Conservation (phyloP, 2,888 invertebrate genomes). For the Actias luna region DNA sequence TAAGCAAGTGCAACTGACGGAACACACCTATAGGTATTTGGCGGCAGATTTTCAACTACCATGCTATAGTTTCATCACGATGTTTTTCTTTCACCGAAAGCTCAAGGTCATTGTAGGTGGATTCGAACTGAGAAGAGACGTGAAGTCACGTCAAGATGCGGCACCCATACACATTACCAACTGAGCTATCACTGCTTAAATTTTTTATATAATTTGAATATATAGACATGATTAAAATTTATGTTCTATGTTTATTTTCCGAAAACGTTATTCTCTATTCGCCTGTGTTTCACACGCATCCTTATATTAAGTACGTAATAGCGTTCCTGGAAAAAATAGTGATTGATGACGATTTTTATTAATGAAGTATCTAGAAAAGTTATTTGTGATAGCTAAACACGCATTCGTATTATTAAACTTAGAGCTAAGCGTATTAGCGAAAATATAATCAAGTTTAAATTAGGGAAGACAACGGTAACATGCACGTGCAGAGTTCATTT, state of each 20-base stretch:
- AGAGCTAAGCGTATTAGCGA: not conserved
- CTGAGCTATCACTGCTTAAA: no score
- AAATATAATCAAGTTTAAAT: not conserved
- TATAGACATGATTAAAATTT: not conserved
- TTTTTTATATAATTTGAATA: not conserved
- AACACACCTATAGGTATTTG: no score
- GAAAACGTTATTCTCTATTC: slow-evolving; percentile 13
- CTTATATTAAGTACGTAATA: slow-evolving; percentile 30
- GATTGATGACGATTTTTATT: slow-evolving; percentile 36
- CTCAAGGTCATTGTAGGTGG: no score
- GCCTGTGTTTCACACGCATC: slow-evolving; percentile 15
- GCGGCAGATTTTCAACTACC: no score
- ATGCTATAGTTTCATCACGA: no score
- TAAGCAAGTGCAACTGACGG: no score
- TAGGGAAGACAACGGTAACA: not conserved
- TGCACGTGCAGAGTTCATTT: no score
- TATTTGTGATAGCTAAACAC: slow-evolving; percentile 16
- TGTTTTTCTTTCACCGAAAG: no score
- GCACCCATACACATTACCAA: no score
- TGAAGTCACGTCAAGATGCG: no score
- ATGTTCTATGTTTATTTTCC: not conserved
- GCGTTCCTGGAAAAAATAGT: slow-evolving; percentile 30
- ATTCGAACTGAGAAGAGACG: no score
- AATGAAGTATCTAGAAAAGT: slow-evolving; percentile 24
- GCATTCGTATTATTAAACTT: not conserved